Conservation (phyloP, 23 tunicate species). For the Styela clava region DNA sequence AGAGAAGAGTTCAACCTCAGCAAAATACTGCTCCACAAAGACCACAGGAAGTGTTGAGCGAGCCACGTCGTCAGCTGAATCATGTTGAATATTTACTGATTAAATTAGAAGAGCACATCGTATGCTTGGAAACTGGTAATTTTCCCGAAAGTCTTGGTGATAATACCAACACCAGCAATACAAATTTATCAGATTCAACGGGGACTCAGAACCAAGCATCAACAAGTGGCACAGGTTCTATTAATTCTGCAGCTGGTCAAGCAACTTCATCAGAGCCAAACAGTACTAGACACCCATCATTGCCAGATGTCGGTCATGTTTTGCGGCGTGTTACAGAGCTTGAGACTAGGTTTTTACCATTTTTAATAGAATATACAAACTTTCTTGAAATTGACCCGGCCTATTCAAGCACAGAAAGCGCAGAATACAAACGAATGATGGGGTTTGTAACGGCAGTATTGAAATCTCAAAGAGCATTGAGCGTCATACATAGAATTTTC, state of each 20-base stretch:
- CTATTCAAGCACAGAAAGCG: conserved; percentile 53
- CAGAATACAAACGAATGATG: conserved; percentile 37
- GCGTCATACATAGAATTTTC: conserved; percentile 38
- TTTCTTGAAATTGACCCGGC: conserved; percentile 52
- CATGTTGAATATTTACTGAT: neutral
- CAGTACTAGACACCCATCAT: conserved; percentile 35
- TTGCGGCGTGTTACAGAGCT: conserved; percentile 24
- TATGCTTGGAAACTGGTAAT: neutral
- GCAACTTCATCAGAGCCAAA: neutral
- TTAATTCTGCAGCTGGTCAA: neutral
- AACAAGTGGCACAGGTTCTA: neutral
- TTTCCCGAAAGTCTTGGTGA: neutral
- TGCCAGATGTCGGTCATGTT: conserved; percentile 42
- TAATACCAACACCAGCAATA: neutral
- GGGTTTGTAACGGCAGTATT: conserved; percentile 19
- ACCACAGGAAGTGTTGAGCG: neutral
- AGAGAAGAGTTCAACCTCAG: neutral
- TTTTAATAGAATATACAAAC: conserved; percentile 10
- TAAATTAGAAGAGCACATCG: neutral
- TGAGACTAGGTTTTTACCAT: conserved; percentile 46
- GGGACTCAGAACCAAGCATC: neutral
- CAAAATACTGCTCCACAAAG: neutral
- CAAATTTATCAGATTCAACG: neutral
- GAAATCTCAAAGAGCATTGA: conserved; percentile 41
- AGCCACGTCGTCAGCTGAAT: conserved; percentile 6